These are phyloP conservation scores for Heterodera carotae DNA, from an alignment of 1,140 invertebrate genomes.

Conservation along the genomic window DNA sequence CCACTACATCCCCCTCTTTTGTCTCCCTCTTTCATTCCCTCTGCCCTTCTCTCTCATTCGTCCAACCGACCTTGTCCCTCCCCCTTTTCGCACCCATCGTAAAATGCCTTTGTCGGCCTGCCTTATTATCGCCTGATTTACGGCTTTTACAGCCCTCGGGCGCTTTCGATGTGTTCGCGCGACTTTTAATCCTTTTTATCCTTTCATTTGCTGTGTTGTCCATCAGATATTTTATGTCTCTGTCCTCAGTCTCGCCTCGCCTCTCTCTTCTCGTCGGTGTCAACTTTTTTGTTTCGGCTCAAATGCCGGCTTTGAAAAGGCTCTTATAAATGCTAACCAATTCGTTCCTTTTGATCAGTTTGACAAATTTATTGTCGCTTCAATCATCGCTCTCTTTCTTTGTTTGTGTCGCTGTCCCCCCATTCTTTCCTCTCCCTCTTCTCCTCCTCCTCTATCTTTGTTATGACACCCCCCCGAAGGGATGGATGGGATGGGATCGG, in stretches of 20 bases:
- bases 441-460: background rate
- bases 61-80: conserved; percentile 14
- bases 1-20: background rate
- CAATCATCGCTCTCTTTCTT: conserved; percentile 5
- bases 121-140: conserved; percentile 11
- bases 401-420: background rate
- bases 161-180: background rate
- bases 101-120: conserved; percentile 13
- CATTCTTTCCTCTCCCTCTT: background rate
- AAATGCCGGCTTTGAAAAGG: too few species aligned
- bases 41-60: background rate
- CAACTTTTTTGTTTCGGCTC: too few species aligned
- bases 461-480: background rate
- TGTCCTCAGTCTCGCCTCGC: too few species aligned
- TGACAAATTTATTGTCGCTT: too few species aligned
- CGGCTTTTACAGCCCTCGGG: conserved; percentile 7
- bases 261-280: too few species aligned
- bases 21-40: background rate
- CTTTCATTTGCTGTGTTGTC: conserved; percentile 1
- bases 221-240: too few species aligned
- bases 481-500: too few species aligned
- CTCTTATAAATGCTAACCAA: too few species aligned
- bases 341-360: too few species aligned
- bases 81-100: conserved; percentile 15
- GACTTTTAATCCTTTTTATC: conserved; percentile 9